Base-by-base conservation (phyloP, 1,140 invertebrate genomes). In the Penaeus japonicus region DNA sequence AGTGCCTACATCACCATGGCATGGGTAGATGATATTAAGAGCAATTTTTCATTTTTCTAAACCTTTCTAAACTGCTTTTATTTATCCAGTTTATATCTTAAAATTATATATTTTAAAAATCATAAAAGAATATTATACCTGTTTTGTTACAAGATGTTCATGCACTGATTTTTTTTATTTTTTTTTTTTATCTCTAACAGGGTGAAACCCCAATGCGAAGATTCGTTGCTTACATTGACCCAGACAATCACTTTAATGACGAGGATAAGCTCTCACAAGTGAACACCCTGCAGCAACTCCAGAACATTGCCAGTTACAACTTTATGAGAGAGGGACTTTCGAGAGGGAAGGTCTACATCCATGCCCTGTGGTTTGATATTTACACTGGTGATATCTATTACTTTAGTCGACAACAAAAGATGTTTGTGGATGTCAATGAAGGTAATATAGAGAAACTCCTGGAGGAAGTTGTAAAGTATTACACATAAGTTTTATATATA, bases 321-420 rank as follows among this genome's bases (percentile, higher is more conserved):
- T 98, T 99, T 93, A 93, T 99, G 54, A 96, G 97, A 91, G 95
- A 96, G 89, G 94, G 96, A 2, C 92, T 99, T 18, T 95, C 96
- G 92, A 94, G 94, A 32, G 95, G 97, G 91, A 94, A 97, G 92
- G 93, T 98, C 10, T 96, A 98, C 91, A 96, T 98, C 89, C 97
- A 98, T 92, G 97, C 98, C 0, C 93, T 99, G 4, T 99, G 98
- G 98, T 99, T 99, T 92, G 98, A 99, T 92, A 98, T 99, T 92
- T 98, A 98, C 91, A 98, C 97, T 0, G 98, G 98, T 4, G 97
- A 99, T 93, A 97, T 99, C 91, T 98, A 97, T 92, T 98, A 97
- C 92, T 98, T 98, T 91, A 98, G 97, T 92, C 94, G 96, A 89
- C 95, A 95, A 59, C 95, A 95, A 39, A 98, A 98, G 92, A 92